Evolutionary conservation across 2,113 vertebrate species (phyloP).

Genomic region (Percopsis transmontana): DNA sequence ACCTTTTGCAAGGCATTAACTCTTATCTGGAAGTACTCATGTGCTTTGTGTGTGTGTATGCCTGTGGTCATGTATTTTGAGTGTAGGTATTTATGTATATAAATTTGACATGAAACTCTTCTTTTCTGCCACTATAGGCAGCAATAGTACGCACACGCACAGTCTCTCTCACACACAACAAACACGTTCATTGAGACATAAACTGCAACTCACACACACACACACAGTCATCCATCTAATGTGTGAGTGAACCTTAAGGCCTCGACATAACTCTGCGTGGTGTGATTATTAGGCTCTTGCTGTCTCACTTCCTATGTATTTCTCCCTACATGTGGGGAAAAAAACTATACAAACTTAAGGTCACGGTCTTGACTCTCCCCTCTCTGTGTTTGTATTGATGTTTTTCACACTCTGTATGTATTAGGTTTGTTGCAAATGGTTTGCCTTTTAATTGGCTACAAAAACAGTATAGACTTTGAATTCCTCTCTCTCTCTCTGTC

Average conservation of each 20-base stretch:
- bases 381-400: conserved; percentile 4
- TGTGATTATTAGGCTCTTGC: conserved; percentile 49
- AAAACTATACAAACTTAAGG: neutral
- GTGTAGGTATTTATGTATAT: conserved; percentile 1
- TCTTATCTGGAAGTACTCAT: too few relatives aligned
- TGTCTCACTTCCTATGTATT: neutral
- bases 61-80: conserved; percentile 15
- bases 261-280: conserved; percentile 66
- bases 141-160: conserved; percentile 37
- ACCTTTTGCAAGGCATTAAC: too few relatives aligned
- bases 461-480: neutral
- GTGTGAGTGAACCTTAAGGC: conserved; percentile 61
- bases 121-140: conserved; percentile 60
- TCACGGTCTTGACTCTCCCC: conserved; percentile 28
- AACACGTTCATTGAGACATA: neutral
- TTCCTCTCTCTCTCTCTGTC: neutral
- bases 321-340: neutral
- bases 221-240: conserved; percentile 57
- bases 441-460: too few relatives aligned
- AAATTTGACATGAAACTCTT: conserved; percentile 1
- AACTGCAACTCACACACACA: neutral
- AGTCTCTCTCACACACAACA: neutral
- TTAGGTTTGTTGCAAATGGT: too few relatives aligned
- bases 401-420: neutral
- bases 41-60: neutral